Evolutionary conservation across 2,888 invertebrate genomes (phyloP).

Genomic region (Erebia ligea): DNA sequence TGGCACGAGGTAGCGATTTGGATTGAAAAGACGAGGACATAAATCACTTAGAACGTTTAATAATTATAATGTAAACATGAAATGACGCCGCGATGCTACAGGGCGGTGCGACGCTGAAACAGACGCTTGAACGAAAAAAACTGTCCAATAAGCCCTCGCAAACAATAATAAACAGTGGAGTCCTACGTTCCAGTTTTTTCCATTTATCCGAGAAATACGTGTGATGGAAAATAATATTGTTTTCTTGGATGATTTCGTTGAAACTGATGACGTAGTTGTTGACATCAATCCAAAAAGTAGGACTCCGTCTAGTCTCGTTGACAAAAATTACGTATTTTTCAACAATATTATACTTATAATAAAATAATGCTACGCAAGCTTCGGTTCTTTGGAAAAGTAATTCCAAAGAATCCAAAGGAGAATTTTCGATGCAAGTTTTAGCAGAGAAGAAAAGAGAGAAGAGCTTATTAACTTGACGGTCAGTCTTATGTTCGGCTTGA

Average conservation of each 20-base stretch:
- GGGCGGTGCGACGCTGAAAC: conserved; percentile 5
- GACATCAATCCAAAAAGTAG: background rate
- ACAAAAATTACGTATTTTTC: too few relatives aligned
- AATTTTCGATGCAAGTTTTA: too few relatives aligned
- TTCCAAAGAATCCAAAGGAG: too few relatives aligned
- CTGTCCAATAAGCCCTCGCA: background rate
- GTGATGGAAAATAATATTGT: conserved; percentile 8
- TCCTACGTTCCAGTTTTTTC: conserved; percentile 1
- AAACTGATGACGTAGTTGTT: conserved; percentile 7
- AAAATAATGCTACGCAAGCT: too few relatives aligned
- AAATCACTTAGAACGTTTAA: conserved; percentile 57
- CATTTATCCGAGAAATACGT: background rate
- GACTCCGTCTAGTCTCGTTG: background rate
- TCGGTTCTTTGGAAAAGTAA: too few relatives aligned
- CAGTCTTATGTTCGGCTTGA: too few relatives aligned
- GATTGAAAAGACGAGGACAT: conserved; percentile 46
- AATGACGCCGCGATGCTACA: conserved; percentile 41
- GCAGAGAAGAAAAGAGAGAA: too few relatives aligned
- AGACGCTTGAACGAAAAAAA: conserved; percentile 25
- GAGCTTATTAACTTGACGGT: too few relatives aligned
- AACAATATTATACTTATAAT: too few relatives aligned
- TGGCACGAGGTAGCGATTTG: conserved; percentile 52
- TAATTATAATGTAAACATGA: conserved; percentile 61
- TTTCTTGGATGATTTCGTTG: background rate
- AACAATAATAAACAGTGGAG: conserved; percentile 23